Evolutionary conservation across 2,797 vertebrate genomes (phyloP).

Genomic region (Micropoecilia bifurca): DNA sequence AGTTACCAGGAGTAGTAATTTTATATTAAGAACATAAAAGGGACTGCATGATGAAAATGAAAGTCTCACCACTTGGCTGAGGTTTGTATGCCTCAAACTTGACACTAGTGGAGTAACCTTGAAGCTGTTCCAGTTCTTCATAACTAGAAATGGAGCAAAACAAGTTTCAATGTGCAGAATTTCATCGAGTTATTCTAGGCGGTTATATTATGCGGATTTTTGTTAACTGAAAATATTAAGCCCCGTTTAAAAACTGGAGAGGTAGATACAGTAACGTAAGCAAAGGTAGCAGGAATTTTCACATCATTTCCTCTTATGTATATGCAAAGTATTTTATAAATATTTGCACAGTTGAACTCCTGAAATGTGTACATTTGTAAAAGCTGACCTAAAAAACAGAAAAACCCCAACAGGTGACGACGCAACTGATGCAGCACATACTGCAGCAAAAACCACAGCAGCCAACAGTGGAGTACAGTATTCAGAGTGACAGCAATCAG

Average conservation of each 20-base stretch:
- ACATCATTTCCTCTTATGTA: neutral
- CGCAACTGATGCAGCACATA: neutral
- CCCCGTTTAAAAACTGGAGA: neutral
- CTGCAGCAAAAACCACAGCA: neutral
- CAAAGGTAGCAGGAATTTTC: neutral
- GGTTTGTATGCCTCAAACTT: constrained; percentile 72
- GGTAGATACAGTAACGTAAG: neutral
- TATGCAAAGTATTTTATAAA: neutral
- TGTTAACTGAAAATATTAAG: neutral
- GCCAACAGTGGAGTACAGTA: neutral
- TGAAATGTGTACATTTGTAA: neutral
- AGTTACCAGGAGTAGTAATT: neutral
- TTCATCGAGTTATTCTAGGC: neutral
- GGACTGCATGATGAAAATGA: neutral
- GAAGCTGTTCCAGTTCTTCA: constrained; percentile 75
- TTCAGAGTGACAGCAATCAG: neutral
- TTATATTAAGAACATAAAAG: neutral
- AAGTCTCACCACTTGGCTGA: constrained; percentile 73
- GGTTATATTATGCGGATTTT: neutral
- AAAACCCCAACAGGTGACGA: neutral
- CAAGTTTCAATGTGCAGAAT: neutral
- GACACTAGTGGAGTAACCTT: constrained; percentile 63
- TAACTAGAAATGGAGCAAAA: constrained; percentile 59
- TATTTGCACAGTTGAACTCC: neutral
- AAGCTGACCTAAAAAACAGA: neutral